Percentiles rank a stretch among this genome's conserved stretches.
Conservation (phyloP, 1,140 invertebrate species). For the Pemphigus obesinymphae region DNA sequence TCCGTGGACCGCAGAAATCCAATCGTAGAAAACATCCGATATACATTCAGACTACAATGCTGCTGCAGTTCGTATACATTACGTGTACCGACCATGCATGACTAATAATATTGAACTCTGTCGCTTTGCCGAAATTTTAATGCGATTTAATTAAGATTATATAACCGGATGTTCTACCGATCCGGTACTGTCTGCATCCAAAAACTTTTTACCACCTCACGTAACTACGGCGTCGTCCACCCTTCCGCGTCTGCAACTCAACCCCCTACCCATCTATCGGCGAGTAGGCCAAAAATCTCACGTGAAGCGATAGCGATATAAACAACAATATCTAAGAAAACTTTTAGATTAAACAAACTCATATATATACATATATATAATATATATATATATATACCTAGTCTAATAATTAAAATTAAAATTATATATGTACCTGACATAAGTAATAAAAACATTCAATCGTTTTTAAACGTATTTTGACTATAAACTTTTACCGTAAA, state of each 20-base stretch:
- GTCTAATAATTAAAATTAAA: background rate
- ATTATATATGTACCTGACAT: too few species aligned
- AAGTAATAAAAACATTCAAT: too few species aligned
- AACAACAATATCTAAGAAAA: background rate
- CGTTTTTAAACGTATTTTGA: too few species aligned
- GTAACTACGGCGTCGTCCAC: background rate
- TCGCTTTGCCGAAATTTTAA: constrained; percentile 31
- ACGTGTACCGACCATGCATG: background rate
- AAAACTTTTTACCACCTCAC: constrained; percentile 28
- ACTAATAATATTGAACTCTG: constrained; percentile 38
- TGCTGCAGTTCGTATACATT: background rate
- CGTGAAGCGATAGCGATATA: background rate
- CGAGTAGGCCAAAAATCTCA: background rate
- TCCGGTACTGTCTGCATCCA: background rate
- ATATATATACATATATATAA: background rate
- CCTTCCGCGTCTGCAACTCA: background rate
- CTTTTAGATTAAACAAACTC: constrained; percentile 6
- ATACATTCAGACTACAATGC: constrained; percentile 7
- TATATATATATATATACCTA: too few species aligned
- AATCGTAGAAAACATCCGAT: background rate
- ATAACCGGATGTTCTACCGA: constrained; percentile 13
- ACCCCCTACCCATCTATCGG: background rate
- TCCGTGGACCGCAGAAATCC: background rate
- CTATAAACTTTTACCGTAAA: too few species aligned
- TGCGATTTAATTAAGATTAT: constrained; percentile 39